Base-by-base conservation (phyloP, 2,888 invertebrate genomes). In the Meteorus cinctellus region DNA sequence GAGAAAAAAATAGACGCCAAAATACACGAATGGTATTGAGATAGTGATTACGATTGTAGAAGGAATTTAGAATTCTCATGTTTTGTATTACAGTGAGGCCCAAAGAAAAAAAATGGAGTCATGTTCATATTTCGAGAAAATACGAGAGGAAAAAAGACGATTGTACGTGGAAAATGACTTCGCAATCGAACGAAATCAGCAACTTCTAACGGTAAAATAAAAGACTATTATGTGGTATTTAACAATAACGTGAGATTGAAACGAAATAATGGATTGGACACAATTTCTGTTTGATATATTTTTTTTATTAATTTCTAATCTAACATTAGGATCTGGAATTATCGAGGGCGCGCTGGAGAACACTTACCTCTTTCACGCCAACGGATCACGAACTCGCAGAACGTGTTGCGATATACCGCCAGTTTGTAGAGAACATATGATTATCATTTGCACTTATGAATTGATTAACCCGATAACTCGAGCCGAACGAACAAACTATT, bases 401-500 rank as follows among this genome's bases (percentile, higher is more conserved):
- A 67, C 81, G 86, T 68, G 80, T 80, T 8, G 63, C 73, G n/a
- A 79, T 75, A 75, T 89, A 89, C 81, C 60, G 75, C 6, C 24
- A 68, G 24, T 63, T 10, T 65, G 48, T 75, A 24, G n/a, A 5
- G 27, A 45, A 68, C 51, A 27, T 67, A 66, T 16, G 12, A 72
- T 8, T 65, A 29, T 36, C 34, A 36, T 66, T 55, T 14, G 34
- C 36, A 67, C 71, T 68, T 36, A 60, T 63, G 51, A 67, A 73
- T 73, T 67, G 75, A 75, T 81, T 84, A 82, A 84, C 83, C 84
- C 84, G 84, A 88, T 89, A 88, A 88, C 89, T 89, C 89, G 89
- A 89, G 89, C 89, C 89, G 88, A 89, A 89, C 89, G 89, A 89
- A 89, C 89, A 89, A 89, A 89, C 89, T 89, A 29, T 36, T 68